Base-by-base conservation (phyloP, 1,140 invertebrate species). In the Drosophila melanica region DNA sequence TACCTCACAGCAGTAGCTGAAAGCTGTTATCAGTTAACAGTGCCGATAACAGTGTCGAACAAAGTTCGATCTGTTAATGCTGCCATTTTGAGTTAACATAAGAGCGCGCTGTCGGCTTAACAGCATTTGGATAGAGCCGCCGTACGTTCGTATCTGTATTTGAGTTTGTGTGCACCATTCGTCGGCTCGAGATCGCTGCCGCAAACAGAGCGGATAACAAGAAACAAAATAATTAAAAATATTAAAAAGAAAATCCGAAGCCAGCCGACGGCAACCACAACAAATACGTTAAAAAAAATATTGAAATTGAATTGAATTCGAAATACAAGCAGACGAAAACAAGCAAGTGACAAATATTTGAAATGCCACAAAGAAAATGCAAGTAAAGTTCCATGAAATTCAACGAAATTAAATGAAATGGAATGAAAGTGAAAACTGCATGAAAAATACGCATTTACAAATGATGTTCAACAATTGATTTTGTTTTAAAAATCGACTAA, bases 401-500 rank as follows among this genome's bases (percentile, higher is more conserved):
- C 16, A 53, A 74, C 39, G 6, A 27, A 27, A 35, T 35, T 35
- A 27, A 27, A 27, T 35, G 33, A 35, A 35, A 57, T 54, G 59
- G 50, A 37, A 69, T 69, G 74, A 51, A 62, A 55, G 44, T 41
- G 23, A 48, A 59, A 73, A 68, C 57, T 81, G 74, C 57, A 74
- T 57, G 51, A 64, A 60, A 62, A 41, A 58, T 33, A 41, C 9
- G 51, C 58, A 54, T 75, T 57, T 64, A 64, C 27, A 50, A 48
- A 37, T 47, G 51, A 63, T 6, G 20, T 33, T 39, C 2, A 70
- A 47, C 57, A 76, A 81, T 79, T 89, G 84, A 89, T 89, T 89
- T 89, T 89, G 79, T 89, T 89, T 80, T 82, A 89, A 89, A 89
- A 89, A 87, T 87, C 82, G 74, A 72, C 77, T 67, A 57, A n/a